Conservation (phyloP, 2,888 invertebrate genomes). For the Orchesellides sinensis region DNA sequence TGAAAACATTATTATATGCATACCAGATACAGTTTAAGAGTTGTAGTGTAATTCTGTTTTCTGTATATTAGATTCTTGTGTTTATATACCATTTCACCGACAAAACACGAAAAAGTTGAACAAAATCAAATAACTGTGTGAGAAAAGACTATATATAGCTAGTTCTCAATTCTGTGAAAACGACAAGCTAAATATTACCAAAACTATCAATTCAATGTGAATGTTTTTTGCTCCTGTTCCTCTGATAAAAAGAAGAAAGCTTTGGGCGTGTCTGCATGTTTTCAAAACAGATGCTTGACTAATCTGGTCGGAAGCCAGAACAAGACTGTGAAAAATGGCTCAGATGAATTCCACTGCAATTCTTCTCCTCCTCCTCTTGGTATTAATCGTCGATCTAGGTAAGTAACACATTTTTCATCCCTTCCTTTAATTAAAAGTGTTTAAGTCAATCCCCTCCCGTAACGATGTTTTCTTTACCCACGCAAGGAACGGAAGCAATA, state of each 20-base stretch:
- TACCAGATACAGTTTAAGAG: too few species aligned
- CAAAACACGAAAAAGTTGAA: background rate
- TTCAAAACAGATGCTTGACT: conserved; percentile 56
- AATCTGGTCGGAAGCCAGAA: conserved; percentile 63
- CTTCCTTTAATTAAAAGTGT: conserved; percentile 71
- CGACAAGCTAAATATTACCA: too few species aligned
- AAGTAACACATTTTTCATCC: conserved; percentile 73
- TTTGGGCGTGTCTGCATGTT: conserved; percentile 39
- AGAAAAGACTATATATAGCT: too few species aligned
- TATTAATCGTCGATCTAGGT: conserved; percentile 74
- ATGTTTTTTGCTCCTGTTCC: too few species aligned
- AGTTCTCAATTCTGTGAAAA: too few species aligned
- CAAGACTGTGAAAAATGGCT: conserved; percentile 69
- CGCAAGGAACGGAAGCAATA: background rate
- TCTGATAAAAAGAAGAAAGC: background rate
- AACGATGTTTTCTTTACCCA: background rate
- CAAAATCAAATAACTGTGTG: background rate
- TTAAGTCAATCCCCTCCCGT: conserved; percentile 48
- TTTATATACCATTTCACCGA: background rate
- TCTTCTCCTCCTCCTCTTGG: conserved; percentile 65
- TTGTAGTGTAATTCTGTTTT: conserved; percentile 23
- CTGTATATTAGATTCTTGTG: background rate
- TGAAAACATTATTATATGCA: too few species aligned
- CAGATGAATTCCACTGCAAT: conserved; percentile 68
- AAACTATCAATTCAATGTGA: too few species aligned